Conservation (phyloP, 2,113 vertebrate species). For the Psittacara wagleri region DNA sequence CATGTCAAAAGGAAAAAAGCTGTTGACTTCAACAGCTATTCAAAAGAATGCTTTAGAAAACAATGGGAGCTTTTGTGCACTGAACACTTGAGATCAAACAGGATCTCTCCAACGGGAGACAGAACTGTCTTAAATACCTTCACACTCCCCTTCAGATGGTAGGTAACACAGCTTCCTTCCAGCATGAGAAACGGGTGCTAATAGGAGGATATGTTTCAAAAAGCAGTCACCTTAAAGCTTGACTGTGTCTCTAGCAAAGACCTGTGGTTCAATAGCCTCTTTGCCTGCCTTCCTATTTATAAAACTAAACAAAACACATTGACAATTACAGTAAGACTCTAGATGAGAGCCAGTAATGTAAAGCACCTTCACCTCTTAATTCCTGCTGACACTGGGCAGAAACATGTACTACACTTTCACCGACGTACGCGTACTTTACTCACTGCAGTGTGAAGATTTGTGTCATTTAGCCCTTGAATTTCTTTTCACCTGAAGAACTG, state of each 20-base stretch:
- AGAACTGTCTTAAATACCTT: neutral
- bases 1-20: neutral
- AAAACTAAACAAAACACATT: neutral
- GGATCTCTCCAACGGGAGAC: neutral
- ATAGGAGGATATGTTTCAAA: neutral
- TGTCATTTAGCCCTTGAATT: neutral
- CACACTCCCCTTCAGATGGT: neutral
- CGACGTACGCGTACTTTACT: rapidly evolving
- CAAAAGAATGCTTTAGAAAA: neutral
- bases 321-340: neutral
- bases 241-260: neutral
- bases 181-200: neutral
- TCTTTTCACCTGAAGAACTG: neutral
- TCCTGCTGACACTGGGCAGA: rapidly evolving
- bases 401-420: rapidly evolving
- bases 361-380: neutral
- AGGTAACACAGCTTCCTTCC: neutral
- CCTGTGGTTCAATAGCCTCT: neutral
- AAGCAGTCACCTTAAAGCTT: neutral
- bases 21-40: neutral
- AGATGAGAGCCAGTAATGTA: neutral
- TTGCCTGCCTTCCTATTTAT: neutral
- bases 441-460: rapidly evolving
- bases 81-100: neutral
- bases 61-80: neutral